phyloP scores from a whole-genome alignment of 2,113 vertebrate genomes.

The Elephas maximus region DNA sequence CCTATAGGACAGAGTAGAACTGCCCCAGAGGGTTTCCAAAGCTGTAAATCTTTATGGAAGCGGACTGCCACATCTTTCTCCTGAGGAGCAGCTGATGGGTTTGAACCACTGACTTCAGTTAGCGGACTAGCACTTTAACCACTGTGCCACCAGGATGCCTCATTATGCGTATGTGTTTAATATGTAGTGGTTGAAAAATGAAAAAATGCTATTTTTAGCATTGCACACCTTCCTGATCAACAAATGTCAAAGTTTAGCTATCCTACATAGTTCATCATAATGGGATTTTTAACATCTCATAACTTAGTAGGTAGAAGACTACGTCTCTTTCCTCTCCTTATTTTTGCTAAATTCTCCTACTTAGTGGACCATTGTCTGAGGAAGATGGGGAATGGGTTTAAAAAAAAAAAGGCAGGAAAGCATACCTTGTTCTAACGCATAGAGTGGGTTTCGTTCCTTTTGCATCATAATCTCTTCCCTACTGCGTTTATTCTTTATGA shows the following conservation, averaged over 20 bases:
- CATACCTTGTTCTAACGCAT: neutral
- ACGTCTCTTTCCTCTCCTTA: neutral
- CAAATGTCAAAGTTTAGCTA: neutral
- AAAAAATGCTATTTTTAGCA: constrained; percentile 17
- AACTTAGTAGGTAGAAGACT: neutral
- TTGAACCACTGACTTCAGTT: no score
- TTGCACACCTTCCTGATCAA: neutral
- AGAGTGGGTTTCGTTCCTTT: neutral
- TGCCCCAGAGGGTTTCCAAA: no score
- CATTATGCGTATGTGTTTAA: neutral
- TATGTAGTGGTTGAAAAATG: constrained; percentile 19
- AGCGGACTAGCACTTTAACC: no score
- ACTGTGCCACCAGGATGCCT: no score
- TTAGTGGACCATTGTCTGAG: neutral
- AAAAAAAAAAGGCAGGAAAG: neutral
- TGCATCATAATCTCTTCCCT: neutral
- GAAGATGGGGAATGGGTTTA: neutral
- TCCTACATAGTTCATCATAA: neutral
- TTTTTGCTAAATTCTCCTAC: neutral
- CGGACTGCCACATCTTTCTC: no score
- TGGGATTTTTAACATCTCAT: neutral
- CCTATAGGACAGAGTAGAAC: no score
- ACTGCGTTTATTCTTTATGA: neutral
- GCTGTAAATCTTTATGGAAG: no score
- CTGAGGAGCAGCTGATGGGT: no score